phyloP scores from a whole-genome alignment of 2,888 invertebrate genomes.

The Cheiracanthium punctorium region DNA sequence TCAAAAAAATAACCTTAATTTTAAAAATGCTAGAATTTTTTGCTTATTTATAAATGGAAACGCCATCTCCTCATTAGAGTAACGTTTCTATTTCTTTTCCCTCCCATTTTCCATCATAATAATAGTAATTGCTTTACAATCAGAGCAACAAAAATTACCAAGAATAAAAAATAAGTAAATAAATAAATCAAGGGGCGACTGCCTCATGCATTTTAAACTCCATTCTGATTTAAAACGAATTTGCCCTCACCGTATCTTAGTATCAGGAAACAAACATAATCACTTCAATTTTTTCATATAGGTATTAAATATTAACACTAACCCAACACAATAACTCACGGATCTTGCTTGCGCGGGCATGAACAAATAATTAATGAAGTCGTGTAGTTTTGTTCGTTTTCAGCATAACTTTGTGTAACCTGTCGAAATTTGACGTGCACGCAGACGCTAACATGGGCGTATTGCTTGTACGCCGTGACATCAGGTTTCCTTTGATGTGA shows the following conservation, averaged over 20 bases:
- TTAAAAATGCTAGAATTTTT: too few species aligned
- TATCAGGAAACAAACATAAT: neutral
- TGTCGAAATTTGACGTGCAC: slow-evolving; percentile 4
- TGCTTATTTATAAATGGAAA: too few species aligned
- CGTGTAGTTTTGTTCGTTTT: neutral
- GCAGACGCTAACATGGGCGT: slow-evolving; percentile 4
- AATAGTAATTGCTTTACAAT: too few species aligned
- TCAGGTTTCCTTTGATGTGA: neutral
- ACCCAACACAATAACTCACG: too few species aligned
- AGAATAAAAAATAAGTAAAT: too few species aligned
- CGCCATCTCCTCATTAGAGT: too few species aligned
- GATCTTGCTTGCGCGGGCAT: neutral
- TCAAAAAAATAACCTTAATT: too few species aligned
- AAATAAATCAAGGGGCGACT: too few species aligned
- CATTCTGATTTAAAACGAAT: neutral
- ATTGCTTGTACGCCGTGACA: neutral
- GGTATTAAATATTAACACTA: neutral
- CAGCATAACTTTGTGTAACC: neutral
- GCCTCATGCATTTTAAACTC: neutral
- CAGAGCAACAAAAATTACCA: too few species aligned
- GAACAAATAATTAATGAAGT: slow-evolving; percentile 11
- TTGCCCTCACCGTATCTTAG: neutral
- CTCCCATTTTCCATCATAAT: too few species aligned
- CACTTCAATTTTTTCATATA: neutral
- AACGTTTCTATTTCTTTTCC: too few species aligned